These are phyloP conservation scores for Colostygia pectinataria DNA, from an alignment of 2,888 invertebrate genomes.

Conservation along the genomic window DNA sequence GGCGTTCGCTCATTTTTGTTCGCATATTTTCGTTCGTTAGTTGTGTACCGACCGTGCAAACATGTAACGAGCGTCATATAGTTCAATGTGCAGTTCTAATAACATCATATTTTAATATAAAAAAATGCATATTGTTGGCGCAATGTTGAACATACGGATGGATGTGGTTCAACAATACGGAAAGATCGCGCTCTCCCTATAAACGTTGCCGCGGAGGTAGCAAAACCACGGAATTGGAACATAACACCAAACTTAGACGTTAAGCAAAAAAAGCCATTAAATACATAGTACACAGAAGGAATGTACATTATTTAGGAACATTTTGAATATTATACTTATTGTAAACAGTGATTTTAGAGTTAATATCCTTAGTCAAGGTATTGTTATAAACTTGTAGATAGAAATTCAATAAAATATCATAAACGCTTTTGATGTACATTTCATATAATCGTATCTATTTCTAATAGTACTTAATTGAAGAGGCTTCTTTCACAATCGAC, in stretches of 20 bases:
- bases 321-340: slow-evolving; percentile 17
- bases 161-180: no score
- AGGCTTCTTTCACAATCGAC: not conserved
- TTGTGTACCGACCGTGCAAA: no score
- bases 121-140: no score
- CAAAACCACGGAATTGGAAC: not conserved
- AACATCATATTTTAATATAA: no score
- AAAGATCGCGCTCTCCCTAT: not conserved
- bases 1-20: no score
- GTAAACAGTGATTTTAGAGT: slow-evolving; percentile 21
- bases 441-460: no score
- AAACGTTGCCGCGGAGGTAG: not conserved
- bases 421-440: slow-evolving; percentile 40
- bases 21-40: no score
- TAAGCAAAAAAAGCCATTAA: slow-evolving; percentile 14
- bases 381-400: slow-evolving; percentile 20
- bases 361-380: slow-evolving; percentile 12
- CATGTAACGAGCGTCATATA: no score
- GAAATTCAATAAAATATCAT: slow-evolving; percentile 24
- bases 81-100: no score
- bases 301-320: slow-evolving; percentile 6
- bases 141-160: no score
- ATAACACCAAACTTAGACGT: slow-evolving; percentile 18
- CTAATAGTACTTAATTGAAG: slow-evolving; percentile 2
- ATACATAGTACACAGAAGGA: not conserved